Evolutionary conservation across 2,113 vertebrate species (phyloP).

Genomic region (Zosterops pallidus): DNA sequence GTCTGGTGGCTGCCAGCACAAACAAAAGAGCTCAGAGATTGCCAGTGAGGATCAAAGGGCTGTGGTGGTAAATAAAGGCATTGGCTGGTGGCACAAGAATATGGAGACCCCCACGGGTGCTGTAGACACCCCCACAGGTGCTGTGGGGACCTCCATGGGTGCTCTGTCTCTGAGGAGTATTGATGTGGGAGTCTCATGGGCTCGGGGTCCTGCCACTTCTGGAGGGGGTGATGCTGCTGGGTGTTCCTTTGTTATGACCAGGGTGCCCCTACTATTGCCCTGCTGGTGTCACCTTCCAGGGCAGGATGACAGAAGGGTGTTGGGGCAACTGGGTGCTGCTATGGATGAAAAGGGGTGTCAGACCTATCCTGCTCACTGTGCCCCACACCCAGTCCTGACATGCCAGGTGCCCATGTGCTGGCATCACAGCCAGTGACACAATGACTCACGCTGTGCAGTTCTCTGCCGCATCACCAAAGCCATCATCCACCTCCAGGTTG

Average conservation of each 20-base stretch:
- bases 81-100: neutral
- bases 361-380: neutral
- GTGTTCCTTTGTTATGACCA: neutral
- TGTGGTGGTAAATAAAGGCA: neutral
- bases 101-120: neutral
- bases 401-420: neutral
- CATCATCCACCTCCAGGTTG: slow-evolving; percentile 67
- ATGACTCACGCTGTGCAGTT: slow-evolving; percentile 87
- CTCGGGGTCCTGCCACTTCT: neutral
- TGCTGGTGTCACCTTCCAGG: neutral
- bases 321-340: fast-evolving
- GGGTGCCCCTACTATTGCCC: neutral
- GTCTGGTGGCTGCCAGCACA: neutral
- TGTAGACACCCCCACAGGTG: neutral
- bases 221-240: neutral
- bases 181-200: neutral
- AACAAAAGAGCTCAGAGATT: neutral
- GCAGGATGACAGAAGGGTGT: neutral
- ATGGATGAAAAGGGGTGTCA: too few species aligned
- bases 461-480: neutral
- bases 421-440: neutral
- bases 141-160: too few species aligned
- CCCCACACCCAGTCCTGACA: neutral
- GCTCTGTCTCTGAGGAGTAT: fast-evolving
- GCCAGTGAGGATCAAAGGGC: neutral